A percentile compares a stretch with the other conserved stretches of the same genome.
These are phyloP conservation scores for Terrapene triunguis DNA, from an alignment of 2,113 vertebrate genomes.

Conservation along the genomic window DNA sequence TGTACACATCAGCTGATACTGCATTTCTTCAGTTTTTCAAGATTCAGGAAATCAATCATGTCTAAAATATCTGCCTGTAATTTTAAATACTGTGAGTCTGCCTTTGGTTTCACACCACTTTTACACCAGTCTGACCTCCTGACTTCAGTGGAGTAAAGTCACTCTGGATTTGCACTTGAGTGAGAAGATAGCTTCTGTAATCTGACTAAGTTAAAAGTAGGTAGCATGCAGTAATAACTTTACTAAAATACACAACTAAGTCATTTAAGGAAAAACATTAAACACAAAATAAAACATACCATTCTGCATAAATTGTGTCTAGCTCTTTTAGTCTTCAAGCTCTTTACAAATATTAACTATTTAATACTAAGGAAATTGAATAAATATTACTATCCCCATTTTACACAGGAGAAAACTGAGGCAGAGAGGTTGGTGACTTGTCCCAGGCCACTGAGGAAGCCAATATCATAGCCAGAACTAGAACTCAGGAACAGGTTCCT, in stretches of 20 bases:
- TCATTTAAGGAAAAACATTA: background rate
- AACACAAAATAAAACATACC: background rate
- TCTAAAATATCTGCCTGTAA: slow-evolving; percentile 36
- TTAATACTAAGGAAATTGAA: background rate
- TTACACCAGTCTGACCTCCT: background rate
- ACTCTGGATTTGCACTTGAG: background rate
- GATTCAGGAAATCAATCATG: background rate
- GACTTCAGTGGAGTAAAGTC: background rate
- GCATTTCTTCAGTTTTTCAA: slow-evolving; percentile 36
- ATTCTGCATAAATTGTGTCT: background rate
- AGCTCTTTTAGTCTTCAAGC: background rate
- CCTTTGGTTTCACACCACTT: background rate
- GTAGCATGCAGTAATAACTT: background rate
- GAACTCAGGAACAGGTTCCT: background rate
- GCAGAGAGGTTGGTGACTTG: background rate
- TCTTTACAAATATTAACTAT: background rate
- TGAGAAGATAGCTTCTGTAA: background rate
- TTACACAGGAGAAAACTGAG: background rate
- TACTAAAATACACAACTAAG: background rate
- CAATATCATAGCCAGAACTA: background rate
- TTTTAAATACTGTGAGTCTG: background rate
- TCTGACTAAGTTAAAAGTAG: background rate
- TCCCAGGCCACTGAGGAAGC: background rate
- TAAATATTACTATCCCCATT: background rate
- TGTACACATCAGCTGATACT: slow-evolving; percentile 13